Evolutionary conservation across 2,797 vertebrate species (phyloP).

Genomic region (Acestrorhynchus altus): DNA sequence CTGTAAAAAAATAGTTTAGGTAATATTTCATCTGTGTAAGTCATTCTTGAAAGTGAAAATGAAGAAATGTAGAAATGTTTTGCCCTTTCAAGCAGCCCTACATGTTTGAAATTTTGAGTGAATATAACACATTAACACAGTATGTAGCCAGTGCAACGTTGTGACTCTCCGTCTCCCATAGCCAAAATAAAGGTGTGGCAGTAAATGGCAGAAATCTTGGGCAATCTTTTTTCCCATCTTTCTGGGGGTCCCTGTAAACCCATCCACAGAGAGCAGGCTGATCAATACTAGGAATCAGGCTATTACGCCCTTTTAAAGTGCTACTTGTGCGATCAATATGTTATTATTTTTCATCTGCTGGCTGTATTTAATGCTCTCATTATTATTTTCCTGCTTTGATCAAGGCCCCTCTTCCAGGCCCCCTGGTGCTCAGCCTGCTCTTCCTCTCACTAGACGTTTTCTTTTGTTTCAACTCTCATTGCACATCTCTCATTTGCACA

Average conservation of each 20-base stretch:
- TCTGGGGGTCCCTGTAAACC: slow-evolving; percentile 74
- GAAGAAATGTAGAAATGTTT: slow-evolving; percentile 23
- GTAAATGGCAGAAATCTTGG: slow-evolving; percentile 71
- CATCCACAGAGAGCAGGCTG: slow-evolving; percentile 64
- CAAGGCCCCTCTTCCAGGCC: slow-evolving; percentile 69
- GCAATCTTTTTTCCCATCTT: slow-evolving; percentile 72
- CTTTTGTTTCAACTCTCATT: slow-evolving; percentile 36
- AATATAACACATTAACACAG: slow-evolving; percentile 32
- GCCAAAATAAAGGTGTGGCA: slow-evolving; percentile 65
- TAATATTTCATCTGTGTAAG: slow-evolving; percentile 31
- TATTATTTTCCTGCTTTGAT: slow-evolving; percentile 78
- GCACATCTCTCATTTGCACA: slow-evolving; percentile 8
- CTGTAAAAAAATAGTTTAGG: slow-evolving; percentile 14
- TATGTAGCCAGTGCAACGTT: slow-evolving; percentile 49
- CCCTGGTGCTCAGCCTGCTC: slow-evolving; percentile 37
- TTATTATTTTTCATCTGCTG: slow-evolving; percentile 87
- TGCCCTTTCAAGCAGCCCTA: slow-evolving; percentile 45
- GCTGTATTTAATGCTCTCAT: slow-evolving; percentile 85
- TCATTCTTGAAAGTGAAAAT: slow-evolving; percentile 33
- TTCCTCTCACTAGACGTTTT: slow-evolving; percentile 37
- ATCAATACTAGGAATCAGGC: slow-evolving; percentile 84
- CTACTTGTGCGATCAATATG: slow-evolving; percentile 80
- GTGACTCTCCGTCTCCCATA: slow-evolving; percentile 47
- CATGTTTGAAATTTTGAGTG: slow-evolving; percentile 28
- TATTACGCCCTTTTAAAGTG: slow-evolving; percentile 80